Evolutionary conservation across 2,113 vertebrate species (phyloP).

Genomic region (Lophura nycthemera): DNA sequence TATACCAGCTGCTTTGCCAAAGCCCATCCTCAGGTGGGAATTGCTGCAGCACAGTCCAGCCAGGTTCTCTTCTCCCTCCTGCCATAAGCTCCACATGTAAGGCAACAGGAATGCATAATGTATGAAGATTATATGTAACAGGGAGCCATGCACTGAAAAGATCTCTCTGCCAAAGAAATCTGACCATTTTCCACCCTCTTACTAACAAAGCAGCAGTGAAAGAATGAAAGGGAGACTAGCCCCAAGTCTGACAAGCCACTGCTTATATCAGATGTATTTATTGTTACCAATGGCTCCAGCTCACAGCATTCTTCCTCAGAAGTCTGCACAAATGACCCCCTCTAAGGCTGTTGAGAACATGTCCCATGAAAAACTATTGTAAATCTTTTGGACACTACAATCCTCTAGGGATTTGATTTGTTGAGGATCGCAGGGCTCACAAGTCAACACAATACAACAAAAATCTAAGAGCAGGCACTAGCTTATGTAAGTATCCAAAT

Average conservation of each 20-base stretch:
- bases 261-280: background rate
- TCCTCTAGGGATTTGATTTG: background rate
- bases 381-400: background rate
- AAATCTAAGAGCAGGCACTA: background rate
- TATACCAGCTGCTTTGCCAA: constrained; percentile 37
- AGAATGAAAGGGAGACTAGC: background rate
- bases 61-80: background rate
- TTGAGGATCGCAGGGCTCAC: background rate
- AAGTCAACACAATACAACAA: background rate
- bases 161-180: background rate
- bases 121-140: background rate
- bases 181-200: background rate
- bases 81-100: rapidly evolving
- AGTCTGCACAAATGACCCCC: background rate
- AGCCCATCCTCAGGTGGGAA: background rate
- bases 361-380: background rate
- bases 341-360: background rate
- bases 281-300: background rate
- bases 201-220: background rate
- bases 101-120: rapidly evolving
- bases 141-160: background rate
- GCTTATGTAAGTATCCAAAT: background rate
- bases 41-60: background rate
- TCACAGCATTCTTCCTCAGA: background rate
- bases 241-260: background rate